A percentile compares a stretch with the other conserved stretches of the same genome.
Conservation (phyloP, 2,888 invertebrate genomes). For the Xestobium rufovillosum region DNA sequence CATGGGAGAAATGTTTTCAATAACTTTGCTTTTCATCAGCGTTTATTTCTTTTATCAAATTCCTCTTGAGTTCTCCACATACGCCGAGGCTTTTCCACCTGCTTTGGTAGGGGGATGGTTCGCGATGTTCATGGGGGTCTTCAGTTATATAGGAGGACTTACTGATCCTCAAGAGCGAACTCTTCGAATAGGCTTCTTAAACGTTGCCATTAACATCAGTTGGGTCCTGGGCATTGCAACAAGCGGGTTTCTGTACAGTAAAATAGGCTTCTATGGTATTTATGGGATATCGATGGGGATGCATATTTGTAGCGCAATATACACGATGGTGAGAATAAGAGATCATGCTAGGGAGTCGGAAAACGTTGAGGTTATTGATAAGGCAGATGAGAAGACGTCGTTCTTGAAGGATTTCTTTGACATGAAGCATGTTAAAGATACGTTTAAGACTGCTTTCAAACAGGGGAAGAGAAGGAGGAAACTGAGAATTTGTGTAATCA, state of each 20-base stretch:
- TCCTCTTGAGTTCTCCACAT: slow-evolving; percentile 47
- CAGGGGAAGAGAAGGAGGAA: slow-evolving; percentile 61
- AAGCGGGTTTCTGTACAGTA: neutral
- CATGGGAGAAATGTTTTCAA: slow-evolving; percentile 47
- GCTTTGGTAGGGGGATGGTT: slow-evolving; percentile 51
- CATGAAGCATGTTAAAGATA: slow-evolving; percentile 62
- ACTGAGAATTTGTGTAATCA: slow-evolving; percentile 62
- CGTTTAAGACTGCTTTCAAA: slow-evolving; percentile 68
- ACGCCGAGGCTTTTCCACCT: slow-evolving; percentile 48
- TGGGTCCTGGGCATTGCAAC: neutral
- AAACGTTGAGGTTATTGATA: slow-evolving; percentile 1
- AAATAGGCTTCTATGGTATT: neutral
- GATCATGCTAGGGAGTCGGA: slow-evolving; percentile 18
- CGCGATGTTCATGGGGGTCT: slow-evolving; percentile 50
- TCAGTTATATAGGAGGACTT: slow-evolving; percentile 55
- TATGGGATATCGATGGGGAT: slow-evolving; percentile 39
- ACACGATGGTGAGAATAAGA: slow-evolving; percentile 11
- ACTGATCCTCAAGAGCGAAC: slow-evolving; percentile 43
- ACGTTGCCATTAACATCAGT: neutral
- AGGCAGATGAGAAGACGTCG: slow-evolving; percentile 45
- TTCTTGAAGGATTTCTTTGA: slow-evolving; percentile 55
- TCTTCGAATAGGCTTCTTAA: neutral
- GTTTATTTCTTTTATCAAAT: slow-evolving; percentile 49
- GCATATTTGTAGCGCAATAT: slow-evolving; percentile 10
- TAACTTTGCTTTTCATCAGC: slow-evolving; percentile 46